A percentile compares a stretch with the other conserved stretches of the same genome.
Evolutionary conservation across 2,113 vertebrate genomes (phyloP).

Genomic region (Oceanites oceanicus): DNA sequence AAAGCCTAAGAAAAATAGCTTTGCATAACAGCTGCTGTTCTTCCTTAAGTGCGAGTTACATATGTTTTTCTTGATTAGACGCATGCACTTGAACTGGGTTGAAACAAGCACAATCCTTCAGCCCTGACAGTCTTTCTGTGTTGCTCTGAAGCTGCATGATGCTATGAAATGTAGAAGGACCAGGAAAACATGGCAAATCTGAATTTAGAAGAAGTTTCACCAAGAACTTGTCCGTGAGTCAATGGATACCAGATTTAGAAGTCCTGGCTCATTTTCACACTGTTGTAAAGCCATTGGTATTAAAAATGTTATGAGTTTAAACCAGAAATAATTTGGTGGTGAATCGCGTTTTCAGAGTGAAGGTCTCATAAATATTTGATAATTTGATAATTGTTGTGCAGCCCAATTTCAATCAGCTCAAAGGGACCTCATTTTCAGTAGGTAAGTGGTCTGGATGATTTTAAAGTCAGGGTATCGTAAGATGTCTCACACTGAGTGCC

Average conservation of each 20-base stretch:
- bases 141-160: not conserved
- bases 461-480: not conserved
- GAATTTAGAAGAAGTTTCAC: not conserved
- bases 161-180: not conserved
- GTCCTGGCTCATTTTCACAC: not conserved
- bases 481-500: not conserved
- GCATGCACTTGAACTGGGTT: not conserved
- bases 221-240: not conserved
- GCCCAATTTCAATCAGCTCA: not conserved
- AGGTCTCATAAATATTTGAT: not conserved
- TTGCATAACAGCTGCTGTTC: not conserved
- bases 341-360: not conserved
- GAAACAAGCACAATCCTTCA: not conserved
- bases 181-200: not conserved
- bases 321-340: not conserved
- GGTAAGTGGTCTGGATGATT: not conserved
- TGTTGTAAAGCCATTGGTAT: not conserved
- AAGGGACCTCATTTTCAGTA: not conserved
- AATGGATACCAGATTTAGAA: not conserved
- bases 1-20: slow-evolving; percentile 14
- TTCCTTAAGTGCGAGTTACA: not conserved
- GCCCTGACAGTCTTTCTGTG: not conserved
- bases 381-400: not conserved
- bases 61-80: not conserved
- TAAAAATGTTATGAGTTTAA: not conserved